These are phyloP conservation scores for Mythimna lalbum DNA, from an alignment of 2,888 invertebrate genomes.

Conservation along the genomic window DNA sequence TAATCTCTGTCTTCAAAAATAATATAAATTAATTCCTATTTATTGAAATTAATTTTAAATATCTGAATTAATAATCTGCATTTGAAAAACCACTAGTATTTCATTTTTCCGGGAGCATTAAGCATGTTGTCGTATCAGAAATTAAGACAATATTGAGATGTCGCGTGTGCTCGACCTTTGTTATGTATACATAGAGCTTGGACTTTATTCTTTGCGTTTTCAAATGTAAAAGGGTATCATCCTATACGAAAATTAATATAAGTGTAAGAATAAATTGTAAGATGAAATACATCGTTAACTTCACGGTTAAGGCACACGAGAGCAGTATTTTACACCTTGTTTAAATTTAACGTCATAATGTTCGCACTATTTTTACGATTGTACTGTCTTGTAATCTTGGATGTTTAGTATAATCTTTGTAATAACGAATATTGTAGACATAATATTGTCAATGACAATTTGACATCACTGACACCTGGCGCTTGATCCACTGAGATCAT, in stretches of 20 bases:
- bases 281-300: slow-evolving; percentile 5
- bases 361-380: slow-evolving; percentile 40
- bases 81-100: background rate
- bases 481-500: slow-evolving; percentile 29
- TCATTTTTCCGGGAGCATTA: background rate
- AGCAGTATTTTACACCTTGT: slow-evolving; percentile 54
- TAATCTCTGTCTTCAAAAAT: background rate
- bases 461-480: slow-evolving; percentile 55
- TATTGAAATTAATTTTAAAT: background rate
- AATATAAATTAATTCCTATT: background rate
- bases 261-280: slow-evolving; percentile 41
- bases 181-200: slow-evolving; percentile 5
- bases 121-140: background rate
- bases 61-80: background rate
- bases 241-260: slow-evolving; percentile 1
- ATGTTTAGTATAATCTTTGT: slow-evolving; percentile 57
- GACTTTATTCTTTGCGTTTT: background rate
- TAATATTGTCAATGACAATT: slow-evolving; percentile 57
- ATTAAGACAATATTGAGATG: background rate
- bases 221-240: background rate
- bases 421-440: slow-evolving; percentile 36
- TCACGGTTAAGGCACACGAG: background rate
- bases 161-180: background rate
- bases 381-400: slow-evolving; percentile 44
- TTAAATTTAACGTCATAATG: slow-evolving; percentile 27